These are phyloP conservation scores for Lepeophtheirus nordmannii DNA, from an alignment of 2,888 invertebrate genomes.

Conservation along the genomic window DNA sequence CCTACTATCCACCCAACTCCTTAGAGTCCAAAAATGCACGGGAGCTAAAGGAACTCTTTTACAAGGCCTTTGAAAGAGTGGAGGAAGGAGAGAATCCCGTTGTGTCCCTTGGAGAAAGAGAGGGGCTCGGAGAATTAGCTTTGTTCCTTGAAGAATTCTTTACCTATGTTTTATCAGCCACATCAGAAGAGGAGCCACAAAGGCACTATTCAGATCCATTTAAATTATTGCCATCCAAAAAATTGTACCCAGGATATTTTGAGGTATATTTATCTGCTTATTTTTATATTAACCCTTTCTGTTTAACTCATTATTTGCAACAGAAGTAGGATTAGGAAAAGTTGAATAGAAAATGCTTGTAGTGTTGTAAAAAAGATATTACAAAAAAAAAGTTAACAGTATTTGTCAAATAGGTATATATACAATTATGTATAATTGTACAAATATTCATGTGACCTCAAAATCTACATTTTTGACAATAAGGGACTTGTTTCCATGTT, in stretches of 20 bases:
- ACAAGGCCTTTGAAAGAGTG: conserved; percentile 35
- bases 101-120: neutral
- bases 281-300: neutral
- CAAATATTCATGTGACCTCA: no score
- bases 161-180: conserved; percentile 67
- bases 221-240: conserved; percentile 72
- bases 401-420: no score
- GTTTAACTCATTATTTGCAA: no score
- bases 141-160: conserved; percentile 62
- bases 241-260: conserved; percentile 86
- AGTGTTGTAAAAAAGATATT: no score
- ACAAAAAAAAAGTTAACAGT: no score
- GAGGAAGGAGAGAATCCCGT: neutral
- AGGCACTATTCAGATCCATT: conserved; percentile 52
- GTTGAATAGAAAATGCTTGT: no score
- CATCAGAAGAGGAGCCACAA: conserved; percentile 45
- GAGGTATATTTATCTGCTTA: conserved; percentile 35
- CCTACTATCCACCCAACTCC: conserved; percentile 38
- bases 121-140: conserved; percentile 18
- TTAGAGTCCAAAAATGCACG: conserved; percentile 77
- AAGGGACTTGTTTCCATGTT: no score
- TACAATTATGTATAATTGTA: no score
- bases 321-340: no score
- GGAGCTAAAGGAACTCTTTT: conserved; percentile 69
- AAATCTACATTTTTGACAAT: no score